Conservation (phyloP, 2,113 vertebrate species). For the Cochlearius cochlearius region DNA sequence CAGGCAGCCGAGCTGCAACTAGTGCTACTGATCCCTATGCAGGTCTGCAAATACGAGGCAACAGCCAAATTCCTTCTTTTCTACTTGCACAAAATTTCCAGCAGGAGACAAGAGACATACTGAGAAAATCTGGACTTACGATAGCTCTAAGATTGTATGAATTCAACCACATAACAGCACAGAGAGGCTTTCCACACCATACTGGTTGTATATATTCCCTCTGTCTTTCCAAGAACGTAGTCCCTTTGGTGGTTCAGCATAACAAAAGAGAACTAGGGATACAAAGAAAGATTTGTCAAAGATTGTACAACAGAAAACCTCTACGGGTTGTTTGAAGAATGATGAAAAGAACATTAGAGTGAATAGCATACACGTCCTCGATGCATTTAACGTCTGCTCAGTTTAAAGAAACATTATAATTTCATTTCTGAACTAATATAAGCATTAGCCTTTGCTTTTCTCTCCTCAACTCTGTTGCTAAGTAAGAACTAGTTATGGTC, state of each 20-base stretch:
- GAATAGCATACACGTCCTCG: background rate
- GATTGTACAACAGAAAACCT: background rate
- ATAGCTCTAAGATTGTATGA: background rate
- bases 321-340: background rate
- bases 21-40: background rate
- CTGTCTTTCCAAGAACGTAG: background rate
- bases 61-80: background rate
- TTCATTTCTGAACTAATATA: background rate
- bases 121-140: background rate
- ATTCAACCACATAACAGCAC: background rate
- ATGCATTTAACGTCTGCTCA: background rate
- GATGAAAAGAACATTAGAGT: conserved; percentile 14
- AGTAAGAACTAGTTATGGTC: background rate
- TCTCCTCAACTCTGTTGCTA: background rate
- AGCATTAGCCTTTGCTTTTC: background rate
- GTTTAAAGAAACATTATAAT: background rate
- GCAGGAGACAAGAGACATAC: background rate
- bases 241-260: background rate
- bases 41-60: background rate
- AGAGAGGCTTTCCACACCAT: background rate
- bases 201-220: background rate
- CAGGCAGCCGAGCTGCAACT: background rate
- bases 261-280: background rate
- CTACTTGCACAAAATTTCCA: background rate
- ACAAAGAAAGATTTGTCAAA: conserved; percentile 10